Evolutionary conservation across 2,113 vertebrate genomes (phyloP).

Genomic region (Corynorhinus townsendii): DNA sequence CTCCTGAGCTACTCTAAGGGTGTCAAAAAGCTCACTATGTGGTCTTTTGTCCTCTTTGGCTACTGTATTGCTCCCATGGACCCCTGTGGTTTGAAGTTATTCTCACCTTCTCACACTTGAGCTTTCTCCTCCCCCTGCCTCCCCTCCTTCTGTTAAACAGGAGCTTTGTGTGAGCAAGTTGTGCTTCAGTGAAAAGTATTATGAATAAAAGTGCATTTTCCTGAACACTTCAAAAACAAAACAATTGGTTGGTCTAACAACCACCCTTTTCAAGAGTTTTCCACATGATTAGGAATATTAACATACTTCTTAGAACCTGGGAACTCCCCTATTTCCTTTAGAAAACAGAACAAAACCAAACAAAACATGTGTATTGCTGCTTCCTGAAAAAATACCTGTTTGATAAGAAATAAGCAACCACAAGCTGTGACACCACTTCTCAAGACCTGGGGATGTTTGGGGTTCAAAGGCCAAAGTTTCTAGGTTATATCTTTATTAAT

Average conservation of each 20-base stretch:
- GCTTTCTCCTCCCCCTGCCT: not conserved
- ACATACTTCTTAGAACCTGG: not conserved
- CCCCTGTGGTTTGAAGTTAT: not conserved
- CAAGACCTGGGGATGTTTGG: not conserved
- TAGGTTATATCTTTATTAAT: not conserved
- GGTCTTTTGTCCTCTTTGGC: not conserved
- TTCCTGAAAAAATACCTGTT: not conserved
- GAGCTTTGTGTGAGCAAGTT: not conserved
- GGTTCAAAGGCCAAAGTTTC: not conserved
- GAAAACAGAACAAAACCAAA: conserved; percentile 8
- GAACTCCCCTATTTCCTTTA: conserved; percentile 9
- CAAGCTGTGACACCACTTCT: not conserved
- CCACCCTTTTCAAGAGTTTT: not conserved
- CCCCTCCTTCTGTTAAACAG: not conserved
- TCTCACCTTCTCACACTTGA: not conserved
- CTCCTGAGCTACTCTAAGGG: not conserved
- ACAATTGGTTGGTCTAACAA: not conserved
- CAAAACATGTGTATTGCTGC: not conserved
- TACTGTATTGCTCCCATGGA: not conserved
- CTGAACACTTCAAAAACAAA: conserved; percentile 32
- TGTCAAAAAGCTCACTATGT: conserved; percentile 39
- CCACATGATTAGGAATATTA: conserved; percentile 28
- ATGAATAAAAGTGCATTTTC: not conserved
- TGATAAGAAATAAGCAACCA: conserved; percentile 6
- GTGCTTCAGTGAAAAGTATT: conserved; percentile 10